A percentile compares a stretch with the other conserved stretches of the same genome.
These are phyloP conservation scores for Xestia rhomboidea DNA, from an alignment of 2,888 invertebrate species.

Conservation along the genomic window DNA sequence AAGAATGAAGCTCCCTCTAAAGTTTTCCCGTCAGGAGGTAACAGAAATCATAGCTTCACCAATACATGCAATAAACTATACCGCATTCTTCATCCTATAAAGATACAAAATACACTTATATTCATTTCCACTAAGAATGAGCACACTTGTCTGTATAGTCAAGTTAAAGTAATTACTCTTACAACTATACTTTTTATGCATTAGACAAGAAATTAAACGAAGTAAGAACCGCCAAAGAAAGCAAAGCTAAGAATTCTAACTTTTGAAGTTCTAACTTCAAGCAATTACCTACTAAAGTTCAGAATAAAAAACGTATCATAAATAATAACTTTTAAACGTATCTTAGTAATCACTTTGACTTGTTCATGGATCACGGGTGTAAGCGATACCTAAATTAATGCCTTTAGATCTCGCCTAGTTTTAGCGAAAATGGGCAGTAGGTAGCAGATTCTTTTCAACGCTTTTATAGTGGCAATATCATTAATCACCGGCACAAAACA, in stretches of 20 bases:
- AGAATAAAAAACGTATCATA: no score
- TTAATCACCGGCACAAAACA: conserved; percentile 13
- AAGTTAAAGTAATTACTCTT: no score
- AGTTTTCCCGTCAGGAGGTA: background rate
- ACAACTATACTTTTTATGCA: no score
- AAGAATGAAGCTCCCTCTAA: background rate
- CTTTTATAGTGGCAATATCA: conserved; percentile 9
- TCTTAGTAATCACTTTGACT: no score
- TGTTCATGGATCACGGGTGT: background rate
- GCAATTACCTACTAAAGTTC: no score
- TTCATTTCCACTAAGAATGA: background rate
- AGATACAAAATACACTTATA: background rate
- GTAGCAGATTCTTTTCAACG: background rate
- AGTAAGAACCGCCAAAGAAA: no score
- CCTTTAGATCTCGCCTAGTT: background rate
- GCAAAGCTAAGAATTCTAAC: no score
- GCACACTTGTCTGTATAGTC: no score
- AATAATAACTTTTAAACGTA: no score
- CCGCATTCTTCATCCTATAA: background rate
- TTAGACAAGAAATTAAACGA: no score
- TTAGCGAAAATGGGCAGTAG: background rate
- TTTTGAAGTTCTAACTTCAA: no score
- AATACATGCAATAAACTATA: background rate
- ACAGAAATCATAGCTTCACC: background rate
- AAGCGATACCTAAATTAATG: background rate